These are phyloP conservation scores for Hecatera dysodea DNA, from an alignment of 2,888 invertebrate species.

Conservation along the genomic window DNA sequence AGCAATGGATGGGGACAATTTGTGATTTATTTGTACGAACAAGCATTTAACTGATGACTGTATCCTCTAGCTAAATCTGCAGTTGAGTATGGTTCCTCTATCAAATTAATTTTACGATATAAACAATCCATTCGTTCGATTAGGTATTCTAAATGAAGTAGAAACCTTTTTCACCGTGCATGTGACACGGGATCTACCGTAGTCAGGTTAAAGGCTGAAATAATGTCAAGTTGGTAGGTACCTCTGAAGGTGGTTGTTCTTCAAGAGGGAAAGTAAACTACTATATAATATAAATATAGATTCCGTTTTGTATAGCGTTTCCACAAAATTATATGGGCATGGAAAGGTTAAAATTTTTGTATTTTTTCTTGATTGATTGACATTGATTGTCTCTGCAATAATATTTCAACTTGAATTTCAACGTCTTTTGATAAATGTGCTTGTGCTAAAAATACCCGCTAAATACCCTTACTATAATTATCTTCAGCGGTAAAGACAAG, in stretches of 20 bases:
- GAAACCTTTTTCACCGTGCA: constrained; percentile 24
- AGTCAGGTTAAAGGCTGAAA: constrained; percentile 34
- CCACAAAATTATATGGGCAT: not conserved
- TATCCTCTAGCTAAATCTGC: no score
- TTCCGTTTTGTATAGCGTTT: constrained; percentile 2
- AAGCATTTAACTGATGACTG: no score
- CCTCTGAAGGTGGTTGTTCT: not conserved
- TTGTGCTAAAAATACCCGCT: not conserved
- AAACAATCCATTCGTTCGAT: constrained; percentile 19
- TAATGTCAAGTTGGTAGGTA: constrained; percentile 4
- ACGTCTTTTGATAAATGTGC: no score
- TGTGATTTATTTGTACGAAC: no score
- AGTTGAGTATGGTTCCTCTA: no score
- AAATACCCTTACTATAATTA: not conserved
- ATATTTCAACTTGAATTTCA: no score
- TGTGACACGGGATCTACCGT: constrained; percentile 35
- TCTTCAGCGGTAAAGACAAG: not conserved
- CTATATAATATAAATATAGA: not conserved
- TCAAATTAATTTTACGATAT: not conserved
- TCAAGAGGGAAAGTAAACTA: constrained; percentile 5
- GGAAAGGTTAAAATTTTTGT: not conserved
- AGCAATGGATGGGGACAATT: no score
- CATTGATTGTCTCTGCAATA: no score
- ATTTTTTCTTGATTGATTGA: no score
- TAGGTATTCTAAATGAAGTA: constrained; percentile 17